Conservation (phyloP, 2,888 invertebrate species). For the Machimus rusticus region DNA sequence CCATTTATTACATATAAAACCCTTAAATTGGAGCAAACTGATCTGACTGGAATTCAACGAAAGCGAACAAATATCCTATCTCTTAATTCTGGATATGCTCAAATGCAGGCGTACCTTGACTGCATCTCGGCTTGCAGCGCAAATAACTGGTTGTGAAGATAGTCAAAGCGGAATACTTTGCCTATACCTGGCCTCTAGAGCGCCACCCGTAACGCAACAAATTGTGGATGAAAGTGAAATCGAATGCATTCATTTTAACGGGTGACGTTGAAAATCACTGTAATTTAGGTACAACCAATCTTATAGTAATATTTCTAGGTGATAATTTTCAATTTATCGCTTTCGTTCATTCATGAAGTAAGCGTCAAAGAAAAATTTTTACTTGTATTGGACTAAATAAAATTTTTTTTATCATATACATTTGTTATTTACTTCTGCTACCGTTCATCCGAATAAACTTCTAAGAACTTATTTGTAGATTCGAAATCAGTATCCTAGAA, state of each 20-base stretch:
- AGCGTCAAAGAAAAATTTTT: background rate
- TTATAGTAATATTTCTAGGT: background rate
- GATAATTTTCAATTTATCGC: slow-evolving; percentile 20
- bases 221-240: slow-evolving; percentile 26
- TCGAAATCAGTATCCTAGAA: no score
- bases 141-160: background rate
- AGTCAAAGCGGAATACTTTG: background rate
- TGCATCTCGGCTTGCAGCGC: background rate
- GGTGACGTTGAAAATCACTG: background rate
- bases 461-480: no score
- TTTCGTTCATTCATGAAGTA: background rate
- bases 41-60: background rate
- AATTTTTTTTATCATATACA: background rate
- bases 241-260: background rate
- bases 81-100: background rate
- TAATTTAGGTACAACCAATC: background rate
- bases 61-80: background rate
- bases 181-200: background rate
- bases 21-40: background rate
- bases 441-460: no score
- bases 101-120: background rate
- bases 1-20: background rate
- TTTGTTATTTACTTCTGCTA: background rate
- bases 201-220: slow-evolving; percentile 1
- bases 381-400: background rate